A percentile compares a stretch with the other conserved stretches of the same genome.
phyloP scores from a whole-genome alignment of 1,140 invertebrate species.

The Scylla paramamosain region DNA sequence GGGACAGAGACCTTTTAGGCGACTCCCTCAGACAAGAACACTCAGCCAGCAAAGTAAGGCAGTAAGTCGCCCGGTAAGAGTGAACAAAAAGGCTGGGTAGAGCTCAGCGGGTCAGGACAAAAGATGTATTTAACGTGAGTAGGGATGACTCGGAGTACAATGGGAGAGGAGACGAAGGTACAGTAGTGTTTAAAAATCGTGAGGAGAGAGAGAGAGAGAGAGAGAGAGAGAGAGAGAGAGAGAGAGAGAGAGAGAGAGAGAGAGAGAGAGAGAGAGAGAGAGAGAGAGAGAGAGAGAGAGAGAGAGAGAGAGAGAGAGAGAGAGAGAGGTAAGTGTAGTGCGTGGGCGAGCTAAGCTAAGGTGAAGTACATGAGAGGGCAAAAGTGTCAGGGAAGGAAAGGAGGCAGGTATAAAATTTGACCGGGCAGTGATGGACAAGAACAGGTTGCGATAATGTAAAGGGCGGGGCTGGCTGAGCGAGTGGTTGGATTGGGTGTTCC shows the following conservation, averaged over 20 bases:
- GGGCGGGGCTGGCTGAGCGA: not conserved
- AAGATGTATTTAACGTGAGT: too few species aligned
- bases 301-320: not conserved
- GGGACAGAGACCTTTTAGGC: too few species aligned
- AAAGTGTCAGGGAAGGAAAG: not conserved
- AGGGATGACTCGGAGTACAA: too few species aligned
- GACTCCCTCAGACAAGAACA: too few species aligned
- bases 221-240: slow-evolving; percentile 25
- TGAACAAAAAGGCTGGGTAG: too few species aligned
- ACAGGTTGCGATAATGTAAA: not conserved
- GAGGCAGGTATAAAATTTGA: not conserved
- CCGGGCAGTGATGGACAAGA: not conserved
- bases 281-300: not conserved
- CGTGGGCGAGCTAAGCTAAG: not conserved
- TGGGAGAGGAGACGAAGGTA: too few species aligned
- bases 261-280: slow-evolving; percentile 35
- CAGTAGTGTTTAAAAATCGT: not conserved
- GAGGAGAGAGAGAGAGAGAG: not conserved
- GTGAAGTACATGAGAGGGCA: not conserved
- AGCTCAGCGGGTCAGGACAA: too few species aligned
- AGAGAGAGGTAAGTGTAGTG: too few species aligned
- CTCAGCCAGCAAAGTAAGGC: too few species aligned
- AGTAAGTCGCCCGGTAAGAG: too few species aligned
- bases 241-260: slow-evolving; percentile 35
- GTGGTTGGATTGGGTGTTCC: not conserved